Percentiles rank a stretch among this genome's conserved stretches.
These are phyloP conservation scores for Drosophila arizonae DNA, from an alignment of 1,140 invertebrate species.

Conservation along the genomic window DNA sequence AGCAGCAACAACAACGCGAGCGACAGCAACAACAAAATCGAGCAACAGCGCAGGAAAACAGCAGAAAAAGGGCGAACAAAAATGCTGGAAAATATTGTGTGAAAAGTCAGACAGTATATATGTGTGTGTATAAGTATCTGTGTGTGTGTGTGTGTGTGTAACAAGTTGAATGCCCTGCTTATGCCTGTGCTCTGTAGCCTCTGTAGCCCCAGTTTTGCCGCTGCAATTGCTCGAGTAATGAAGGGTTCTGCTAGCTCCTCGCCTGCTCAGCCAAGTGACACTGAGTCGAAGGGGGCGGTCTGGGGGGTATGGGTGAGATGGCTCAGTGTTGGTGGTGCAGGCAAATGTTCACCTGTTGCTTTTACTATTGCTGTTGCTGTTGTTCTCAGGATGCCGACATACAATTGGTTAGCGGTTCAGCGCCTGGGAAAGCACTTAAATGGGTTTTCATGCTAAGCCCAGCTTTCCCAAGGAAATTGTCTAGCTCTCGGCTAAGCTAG, in stretches of 20 bases:
- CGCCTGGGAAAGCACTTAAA: constrained; percentile 79
- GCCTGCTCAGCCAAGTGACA: constrained; percentile 35
- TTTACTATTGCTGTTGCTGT: not conserved
- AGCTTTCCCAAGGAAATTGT: constrained; percentile 77
- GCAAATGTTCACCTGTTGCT: constrained; percentile 58
- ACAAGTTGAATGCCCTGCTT: constrained; percentile 72
- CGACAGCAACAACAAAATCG: constrained; percentile 39
- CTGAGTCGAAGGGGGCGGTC: not conserved
- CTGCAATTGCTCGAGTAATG: constrained; percentile 56
- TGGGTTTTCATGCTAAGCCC: constrained; percentile 68
- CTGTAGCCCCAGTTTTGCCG: constrained; percentile 19
- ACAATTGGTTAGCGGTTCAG: constrained; percentile 50
- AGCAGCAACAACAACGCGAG: constrained; percentile 3
- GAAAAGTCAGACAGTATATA: constrained; percentile 48
- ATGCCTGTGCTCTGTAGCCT: constrained; percentile 20
- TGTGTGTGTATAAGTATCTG: not conserved
- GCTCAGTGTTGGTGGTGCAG: constrained; percentile 1
- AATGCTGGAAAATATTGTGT: constrained; percentile 77
- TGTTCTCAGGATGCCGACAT: constrained; percentile 66
- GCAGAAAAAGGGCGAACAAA: constrained; percentile 58
- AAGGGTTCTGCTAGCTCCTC: constrained; percentile 65
- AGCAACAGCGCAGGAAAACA: constrained; percentile 42
- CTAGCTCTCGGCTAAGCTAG: constrained; percentile 25
- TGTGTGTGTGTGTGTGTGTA: constrained; percentile 28
- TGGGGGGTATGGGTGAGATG: not conserved